Percentiles rank a stretch among this genome's conserved stretches.
phyloP scores from a whole-genome alignment of 2,888 invertebrate species.

The Escarpia spicata region DNA sequence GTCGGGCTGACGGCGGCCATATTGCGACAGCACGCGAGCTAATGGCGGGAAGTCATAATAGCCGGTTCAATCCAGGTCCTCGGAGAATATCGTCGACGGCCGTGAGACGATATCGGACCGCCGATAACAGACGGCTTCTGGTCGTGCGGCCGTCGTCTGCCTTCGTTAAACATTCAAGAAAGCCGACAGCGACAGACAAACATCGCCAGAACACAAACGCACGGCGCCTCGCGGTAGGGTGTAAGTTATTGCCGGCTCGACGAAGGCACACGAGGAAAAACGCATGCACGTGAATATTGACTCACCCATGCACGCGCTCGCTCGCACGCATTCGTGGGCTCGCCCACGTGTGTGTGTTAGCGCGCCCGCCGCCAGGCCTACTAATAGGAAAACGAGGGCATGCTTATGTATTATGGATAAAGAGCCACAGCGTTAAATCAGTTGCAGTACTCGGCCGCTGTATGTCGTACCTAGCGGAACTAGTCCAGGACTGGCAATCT shows the following conservation, averaged over 20 bases:
- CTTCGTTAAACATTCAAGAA: conserved; percentile 5
- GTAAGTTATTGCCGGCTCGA: neutral
- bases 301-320: neutral
- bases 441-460: neutral
- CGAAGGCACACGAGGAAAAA: neutral
- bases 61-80: neutral
- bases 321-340: neutral
- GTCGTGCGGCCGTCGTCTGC: neutral
- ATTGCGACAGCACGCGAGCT: conserved; percentile 1
- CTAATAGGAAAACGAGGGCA: neutral
- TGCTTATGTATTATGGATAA: conserved; percentile 1
- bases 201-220: neutral
- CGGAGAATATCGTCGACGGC: neutral
- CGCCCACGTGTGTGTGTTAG: neutral
- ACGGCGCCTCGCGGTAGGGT: neutral
- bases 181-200: neutral
- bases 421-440: neutral
- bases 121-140: neutral
- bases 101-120: neutral
- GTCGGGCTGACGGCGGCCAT: neutral
- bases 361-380: neutral
- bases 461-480: neutral
- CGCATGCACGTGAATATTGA: neutral
- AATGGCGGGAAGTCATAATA: neutral
- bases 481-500: neutral